A percentile compares a stretch with the other conserved stretches of the same genome.
Conservation (phyloP, 1,140 invertebrate genomes). For the Caenorhabditis latens region DNA sequence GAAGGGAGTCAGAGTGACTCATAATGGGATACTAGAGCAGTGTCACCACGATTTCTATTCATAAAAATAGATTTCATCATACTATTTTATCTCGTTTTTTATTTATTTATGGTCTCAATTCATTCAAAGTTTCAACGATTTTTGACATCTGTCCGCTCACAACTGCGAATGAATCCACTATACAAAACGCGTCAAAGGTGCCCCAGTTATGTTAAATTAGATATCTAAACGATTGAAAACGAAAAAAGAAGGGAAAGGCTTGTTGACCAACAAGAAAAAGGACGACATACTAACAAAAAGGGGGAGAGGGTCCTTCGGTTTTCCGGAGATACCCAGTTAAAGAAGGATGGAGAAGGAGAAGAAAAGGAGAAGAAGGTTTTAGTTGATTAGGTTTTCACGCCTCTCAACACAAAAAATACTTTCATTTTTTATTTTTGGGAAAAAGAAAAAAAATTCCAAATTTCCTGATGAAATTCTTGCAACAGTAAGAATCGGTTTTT, state of each 20-base stretch:
- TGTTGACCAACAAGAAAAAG: not conserved
- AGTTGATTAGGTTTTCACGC: conserved; percentile 43
- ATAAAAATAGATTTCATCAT: not conserved
- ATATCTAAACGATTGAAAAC: too few species aligned
- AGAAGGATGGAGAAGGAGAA: not conserved
- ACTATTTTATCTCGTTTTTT: not conserved
- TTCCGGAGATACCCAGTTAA: not conserved
- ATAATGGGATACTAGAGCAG: conserved; percentile 3
- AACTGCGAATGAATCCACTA: too few species aligned
- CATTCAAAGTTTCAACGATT: too few species aligned
- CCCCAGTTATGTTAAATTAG: too few species aligned
- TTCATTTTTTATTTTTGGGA: not conserved
- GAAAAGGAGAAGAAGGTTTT: conserved; percentile 15
- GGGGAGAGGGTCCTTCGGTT: not conserved
- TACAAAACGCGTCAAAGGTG: too few species aligned
- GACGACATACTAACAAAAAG: not conserved
- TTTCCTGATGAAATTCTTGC: too few species aligned
- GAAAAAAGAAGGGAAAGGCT: too few species aligned
- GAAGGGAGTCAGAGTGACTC: not conserved
- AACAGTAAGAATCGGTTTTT: too few species aligned
- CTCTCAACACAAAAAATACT: not conserved
- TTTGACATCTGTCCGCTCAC: too few species aligned
- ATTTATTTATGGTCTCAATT: too few species aligned
- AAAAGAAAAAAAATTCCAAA: not conserved
- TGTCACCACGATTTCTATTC: too few species aligned